Evolutionary conservation across 2,113 vertebrate genomes (phyloP), one percentile per base, ranked within the genome.

Genomic region (Mirounga angustirostris): DNA sequence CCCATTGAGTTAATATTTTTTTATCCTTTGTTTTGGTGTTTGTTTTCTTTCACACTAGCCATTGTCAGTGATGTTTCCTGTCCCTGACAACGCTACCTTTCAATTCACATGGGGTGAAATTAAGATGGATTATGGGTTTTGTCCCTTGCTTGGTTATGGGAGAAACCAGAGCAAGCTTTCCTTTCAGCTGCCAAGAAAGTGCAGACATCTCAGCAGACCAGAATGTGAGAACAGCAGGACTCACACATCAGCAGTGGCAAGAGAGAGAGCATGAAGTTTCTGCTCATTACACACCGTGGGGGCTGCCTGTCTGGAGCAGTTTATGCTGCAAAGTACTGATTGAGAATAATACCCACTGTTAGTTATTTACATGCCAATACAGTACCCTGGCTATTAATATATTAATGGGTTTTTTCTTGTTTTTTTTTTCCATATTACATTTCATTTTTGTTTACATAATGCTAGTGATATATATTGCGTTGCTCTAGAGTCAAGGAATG

Each of bases 171-270:
- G 9, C 1, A 92, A 96, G 67, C 19, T 92, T 96, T 30, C 22
- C 26, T 91, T 89, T 90, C 24, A 65, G 24, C 30, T 97, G 74
- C 90, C 83, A 90, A 84, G 56, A 96, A 84, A 67, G 16, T 50
- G 19, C 10, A 89, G 73, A 91, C 61, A 67, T 94, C 63, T 84
- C 90, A 90, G 94, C 86, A 71, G 67, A 83, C 30, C 56, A 8
- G 46, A 85, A 91, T 88, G 94, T 78, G 46, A 83, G 71, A 92
- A 56, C 90, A 96, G 97, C 84, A 52, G 94, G 80, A 92, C 71
- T 90, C 76, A 88, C 71, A 67, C 52, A 97, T 88, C 76, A 91
- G 83, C 74, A 95, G 0, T 9, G 92, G 71, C 76, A 86, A 50
- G 26, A 89, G 4, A 52, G 74, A 82, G n/a, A 67, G 52, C 54